Base-by-base conservation (phyloP, 2,888 invertebrate species). In the Shargacucullia verbasci region DNA sequence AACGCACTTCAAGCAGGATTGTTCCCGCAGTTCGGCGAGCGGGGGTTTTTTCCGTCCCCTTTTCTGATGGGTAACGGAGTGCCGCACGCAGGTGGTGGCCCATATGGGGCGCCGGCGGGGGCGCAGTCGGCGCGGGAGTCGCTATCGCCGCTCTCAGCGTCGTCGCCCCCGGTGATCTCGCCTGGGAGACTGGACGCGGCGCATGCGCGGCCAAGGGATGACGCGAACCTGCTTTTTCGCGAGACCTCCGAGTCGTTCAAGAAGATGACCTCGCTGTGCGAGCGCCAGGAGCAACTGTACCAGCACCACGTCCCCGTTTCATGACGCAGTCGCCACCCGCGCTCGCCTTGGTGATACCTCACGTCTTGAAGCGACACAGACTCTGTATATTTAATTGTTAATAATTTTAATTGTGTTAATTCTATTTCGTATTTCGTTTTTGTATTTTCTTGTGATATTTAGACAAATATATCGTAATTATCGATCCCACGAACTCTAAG, bases 381-480 rank as follows among this genome's bases (percentile, higher is more conserved):
- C 91, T 84, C 76, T 91, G 86, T 91, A 89, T 89, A 92, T 89
- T 89, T 90, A 89, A 92, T 90, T 92, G 93, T 93, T 93, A 91
- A 91, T 93, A 92, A 88, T 92, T 86, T 91, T 91, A 89, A 92
- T 89, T 90, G 90, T 91, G 90, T 92, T 92, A 91, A 91, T 88
- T 89, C 91, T 94, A 91, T 92, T 87, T 87, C 88, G 86, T 93
- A 93, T 92, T 93, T 92, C 91, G 91, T 92, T 93, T 93, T 92
- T 91, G 93, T 93, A 92, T 92, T 78, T 92, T 89, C 92, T 94
- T 94, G 94, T 94, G 94, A 94, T 94, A 94, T 93, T 90, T 94
- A 94, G 93, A 93, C 89, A 92, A 94, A 90, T 92, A 92, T 83
- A 91, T 91, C 84, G 85, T 91, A 90, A 92, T 87, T 80, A 87